phyloP scores from a whole-genome alignment of 2,113 vertebrate species.

The Globicephala melas region DNA sequence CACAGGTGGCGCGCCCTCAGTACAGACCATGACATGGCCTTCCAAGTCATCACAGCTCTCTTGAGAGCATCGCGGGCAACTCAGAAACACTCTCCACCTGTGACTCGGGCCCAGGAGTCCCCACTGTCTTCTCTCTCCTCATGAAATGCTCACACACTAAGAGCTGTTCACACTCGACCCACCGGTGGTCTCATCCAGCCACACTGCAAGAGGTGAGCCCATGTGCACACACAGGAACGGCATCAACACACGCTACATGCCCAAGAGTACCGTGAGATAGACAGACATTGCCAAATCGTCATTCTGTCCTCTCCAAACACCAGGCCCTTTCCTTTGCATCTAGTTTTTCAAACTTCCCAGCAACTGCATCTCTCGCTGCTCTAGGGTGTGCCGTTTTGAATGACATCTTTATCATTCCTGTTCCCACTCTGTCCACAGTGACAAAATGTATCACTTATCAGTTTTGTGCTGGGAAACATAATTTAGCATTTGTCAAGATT shows the following conservation, averaged over 20 bases:
- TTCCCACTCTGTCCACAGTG: background rate
- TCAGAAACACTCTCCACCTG: fast-evolving
- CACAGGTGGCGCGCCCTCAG: fast-evolving
- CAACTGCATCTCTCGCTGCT: fast-evolving
- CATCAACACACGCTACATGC: fast-evolving
- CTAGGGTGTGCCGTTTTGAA: fast-evolving
- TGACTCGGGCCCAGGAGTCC: fast-evolving
- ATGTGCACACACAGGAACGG: fast-evolving
- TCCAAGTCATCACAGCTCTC: fast-evolving
- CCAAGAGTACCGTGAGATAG: fast-evolving
- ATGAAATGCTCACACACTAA: background rate
- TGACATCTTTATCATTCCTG: fast-evolving
- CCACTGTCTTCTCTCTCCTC: fast-evolving
- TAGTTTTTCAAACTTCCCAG: fast-evolving
- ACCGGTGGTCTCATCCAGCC: fast-evolving
- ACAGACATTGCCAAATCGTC: fast-evolving
- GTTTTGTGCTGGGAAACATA: background rate
- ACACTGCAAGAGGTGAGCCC: fast-evolving
- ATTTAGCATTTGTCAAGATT: background rate
- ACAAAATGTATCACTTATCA: background rate
- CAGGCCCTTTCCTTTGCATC: fast-evolving
- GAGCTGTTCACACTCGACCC: background rate
- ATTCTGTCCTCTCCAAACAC: background rate
- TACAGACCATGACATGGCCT: fast-evolving
- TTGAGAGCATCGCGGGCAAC: fast-evolving